Evolutionary conservation across 2,888 invertebrate genomes (phyloP).

Genomic region (Rotaria magnacalcarata): DNA sequence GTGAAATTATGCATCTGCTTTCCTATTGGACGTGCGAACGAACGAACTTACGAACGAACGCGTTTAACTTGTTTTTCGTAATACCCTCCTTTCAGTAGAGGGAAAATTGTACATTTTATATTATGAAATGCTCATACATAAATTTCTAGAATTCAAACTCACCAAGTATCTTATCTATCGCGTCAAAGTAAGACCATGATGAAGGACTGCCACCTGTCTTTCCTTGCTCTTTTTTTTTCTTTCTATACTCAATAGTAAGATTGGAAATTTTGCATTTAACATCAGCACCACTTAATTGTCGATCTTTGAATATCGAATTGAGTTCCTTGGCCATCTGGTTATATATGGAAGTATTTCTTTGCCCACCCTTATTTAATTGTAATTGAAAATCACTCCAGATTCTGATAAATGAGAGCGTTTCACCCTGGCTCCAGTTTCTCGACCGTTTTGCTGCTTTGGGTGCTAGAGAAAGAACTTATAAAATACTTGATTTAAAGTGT

Average conservation of each 20-base stretch:
- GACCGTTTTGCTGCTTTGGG: not conserved
- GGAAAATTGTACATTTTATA: no score
- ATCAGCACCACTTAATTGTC: not conserved
- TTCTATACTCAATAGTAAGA: not conserved
- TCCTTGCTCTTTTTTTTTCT: not conserved
- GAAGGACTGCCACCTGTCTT: not conserved
- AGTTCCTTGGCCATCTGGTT: not conserved
- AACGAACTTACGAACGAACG: no score
- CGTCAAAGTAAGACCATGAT: not conserved
- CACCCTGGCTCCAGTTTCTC: not conserved
- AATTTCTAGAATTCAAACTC: not conserved
- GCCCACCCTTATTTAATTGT: not conserved
- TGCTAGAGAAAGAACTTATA: not conserved
- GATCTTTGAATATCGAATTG: not conserved
- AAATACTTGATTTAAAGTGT: not conserved
- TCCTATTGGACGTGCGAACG: no score
- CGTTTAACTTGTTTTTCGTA: no score
- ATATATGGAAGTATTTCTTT: not conserved
- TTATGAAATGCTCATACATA: no score
- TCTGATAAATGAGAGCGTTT: not conserved
- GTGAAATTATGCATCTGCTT: no score
- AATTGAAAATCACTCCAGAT: not conserved
- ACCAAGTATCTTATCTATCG: not conserved
- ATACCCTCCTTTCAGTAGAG: no score
- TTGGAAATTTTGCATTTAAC: not conserved